These are phyloP conservation scores for Bovichtus variegatus DNA, from an alignment of 2,797 vertebrate species.

Conservation along the genomic window DNA sequence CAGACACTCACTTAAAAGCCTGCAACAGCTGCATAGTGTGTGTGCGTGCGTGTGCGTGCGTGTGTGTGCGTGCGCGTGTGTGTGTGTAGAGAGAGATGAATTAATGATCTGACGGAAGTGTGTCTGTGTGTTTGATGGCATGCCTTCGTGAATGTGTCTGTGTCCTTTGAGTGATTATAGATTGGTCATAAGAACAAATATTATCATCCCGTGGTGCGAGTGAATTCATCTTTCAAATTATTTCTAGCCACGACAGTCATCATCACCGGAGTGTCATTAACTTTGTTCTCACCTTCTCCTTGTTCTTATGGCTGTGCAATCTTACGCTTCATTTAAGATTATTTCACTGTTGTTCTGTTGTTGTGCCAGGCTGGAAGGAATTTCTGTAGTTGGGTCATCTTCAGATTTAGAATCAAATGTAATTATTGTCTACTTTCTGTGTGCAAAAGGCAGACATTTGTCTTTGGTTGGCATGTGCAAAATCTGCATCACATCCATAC, in stretches of 20 bases:
- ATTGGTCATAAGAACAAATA: slow-evolving; percentile 13
- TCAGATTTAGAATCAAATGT: background rate
- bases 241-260: slow-evolving; percentile 22
- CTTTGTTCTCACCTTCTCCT: slow-evolving; percentile 40
- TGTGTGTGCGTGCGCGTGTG: slow-evolving; percentile 21
- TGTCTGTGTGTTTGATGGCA: slow-evolving; percentile 6
- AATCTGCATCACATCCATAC: too few species aligned
- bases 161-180: slow-evolving; percentile 23
- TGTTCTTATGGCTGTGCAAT: slow-evolving; percentile 16
- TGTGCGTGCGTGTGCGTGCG: slow-evolving; percentile 25
- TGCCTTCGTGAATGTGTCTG: slow-evolving; percentile 14
- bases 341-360: slow-evolving; percentile 29
- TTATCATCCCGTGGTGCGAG: slow-evolving; percentile 19
- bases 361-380: slow-evolving; percentile 9
- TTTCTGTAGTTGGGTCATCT: background rate
- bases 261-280: slow-evolving; percentile 48
- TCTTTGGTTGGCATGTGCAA: too few species aligned
- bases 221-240: slow-evolving; percentile 45
- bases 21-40: slow-evolving; percentile 41
- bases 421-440: too few species aligned
- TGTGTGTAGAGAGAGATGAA: slow-evolving; percentile 9
- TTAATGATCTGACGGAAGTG: slow-evolving; percentile 48
- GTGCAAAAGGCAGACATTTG: too few species aligned
- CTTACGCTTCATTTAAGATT: slow-evolving; percentile 1
- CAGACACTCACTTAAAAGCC: slow-evolving; percentile 40